phyloP scores from a whole-genome alignment of 2,888 invertebrate genomes.

The Periphyllus acericola region DNA sequence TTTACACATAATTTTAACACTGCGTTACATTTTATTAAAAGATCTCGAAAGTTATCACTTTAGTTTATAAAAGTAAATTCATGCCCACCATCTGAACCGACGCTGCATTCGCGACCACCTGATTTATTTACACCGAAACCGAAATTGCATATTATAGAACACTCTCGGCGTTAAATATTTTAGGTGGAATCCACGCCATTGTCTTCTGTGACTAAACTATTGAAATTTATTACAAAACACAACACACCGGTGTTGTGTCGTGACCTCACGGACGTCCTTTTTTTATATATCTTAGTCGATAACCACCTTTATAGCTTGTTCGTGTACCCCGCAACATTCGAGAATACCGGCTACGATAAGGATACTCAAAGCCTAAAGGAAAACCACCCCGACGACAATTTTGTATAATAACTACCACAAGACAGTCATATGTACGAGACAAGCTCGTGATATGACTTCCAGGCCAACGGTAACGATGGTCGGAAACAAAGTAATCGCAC shows the following conservation, averaged over 20 bases:
- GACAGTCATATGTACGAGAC: too few relatives aligned
- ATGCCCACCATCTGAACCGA: background rate
- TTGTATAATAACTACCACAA: too few relatives aligned
- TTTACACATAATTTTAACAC: background rate
- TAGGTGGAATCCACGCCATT: background rate
- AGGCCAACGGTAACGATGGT: too few relatives aligned
- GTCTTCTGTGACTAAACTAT: background rate
- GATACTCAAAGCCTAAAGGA: too few relatives aligned
- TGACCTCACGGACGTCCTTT: too few relatives aligned
- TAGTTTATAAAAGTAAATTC: background rate
- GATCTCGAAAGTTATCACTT: background rate
- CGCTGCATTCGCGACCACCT: background rate
- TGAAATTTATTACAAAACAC: background rate
- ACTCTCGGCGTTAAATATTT: background rate
- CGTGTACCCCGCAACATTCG: too few relatives aligned
- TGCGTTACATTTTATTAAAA: background rate
- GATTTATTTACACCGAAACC: background rate
- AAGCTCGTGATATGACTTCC: too few relatives aligned
- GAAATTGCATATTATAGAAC: background rate
- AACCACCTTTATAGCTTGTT: too few relatives aligned
- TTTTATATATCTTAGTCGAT: too few relatives aligned
- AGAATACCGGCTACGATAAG: too few relatives aligned
- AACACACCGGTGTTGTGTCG: background rate
- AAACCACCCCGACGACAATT: too few relatives aligned
- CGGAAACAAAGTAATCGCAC: too few relatives aligned